Conservation (phyloP, 2,888 invertebrate species). For the Spatulosminthurus flaviceps region DNA sequence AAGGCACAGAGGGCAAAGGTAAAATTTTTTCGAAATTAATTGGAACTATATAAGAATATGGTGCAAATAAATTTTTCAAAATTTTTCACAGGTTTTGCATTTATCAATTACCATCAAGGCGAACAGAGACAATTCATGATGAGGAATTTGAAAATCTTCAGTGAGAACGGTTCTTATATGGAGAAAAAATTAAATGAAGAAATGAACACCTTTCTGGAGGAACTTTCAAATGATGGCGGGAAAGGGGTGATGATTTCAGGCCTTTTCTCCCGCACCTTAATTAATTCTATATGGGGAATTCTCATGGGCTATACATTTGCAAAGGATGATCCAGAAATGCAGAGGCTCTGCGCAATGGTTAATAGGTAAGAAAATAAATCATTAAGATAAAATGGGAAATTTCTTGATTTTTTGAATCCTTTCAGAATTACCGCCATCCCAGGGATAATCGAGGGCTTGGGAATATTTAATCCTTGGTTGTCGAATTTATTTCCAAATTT, state of each 20-base stretch:
- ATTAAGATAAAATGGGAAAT: too few relatives aligned
- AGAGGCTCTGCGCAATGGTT: too few relatives aligned
- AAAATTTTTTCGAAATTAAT: not conserved
- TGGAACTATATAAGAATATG: too few relatives aligned
- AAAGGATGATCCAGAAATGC: too few relatives aligned
- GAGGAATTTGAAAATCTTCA: constrained; percentile 1
- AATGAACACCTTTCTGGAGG: not conserved
- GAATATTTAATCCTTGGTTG: not conserved
- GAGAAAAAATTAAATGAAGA: not conserved
- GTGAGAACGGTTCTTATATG: not conserved
- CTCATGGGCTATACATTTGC: too few relatives aligned
- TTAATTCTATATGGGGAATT: not conserved
- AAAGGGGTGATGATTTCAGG: not conserved
- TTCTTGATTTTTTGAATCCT: not conserved
- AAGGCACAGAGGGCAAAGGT: not conserved
- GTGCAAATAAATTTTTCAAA: too few relatives aligned
- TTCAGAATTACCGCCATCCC: not conserved
- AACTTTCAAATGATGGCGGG: not conserved
- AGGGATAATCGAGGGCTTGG: not conserved
- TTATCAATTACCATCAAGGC: not conserved
- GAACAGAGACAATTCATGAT: constrained; percentile 21
- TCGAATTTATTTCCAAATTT: not conserved
- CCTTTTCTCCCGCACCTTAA: not conserved
- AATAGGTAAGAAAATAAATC: too few relatives aligned
- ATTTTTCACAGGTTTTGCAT: not conserved